Conservation (phyloP, 2,888 invertebrate species). For the Fragum fragum region DNA sequence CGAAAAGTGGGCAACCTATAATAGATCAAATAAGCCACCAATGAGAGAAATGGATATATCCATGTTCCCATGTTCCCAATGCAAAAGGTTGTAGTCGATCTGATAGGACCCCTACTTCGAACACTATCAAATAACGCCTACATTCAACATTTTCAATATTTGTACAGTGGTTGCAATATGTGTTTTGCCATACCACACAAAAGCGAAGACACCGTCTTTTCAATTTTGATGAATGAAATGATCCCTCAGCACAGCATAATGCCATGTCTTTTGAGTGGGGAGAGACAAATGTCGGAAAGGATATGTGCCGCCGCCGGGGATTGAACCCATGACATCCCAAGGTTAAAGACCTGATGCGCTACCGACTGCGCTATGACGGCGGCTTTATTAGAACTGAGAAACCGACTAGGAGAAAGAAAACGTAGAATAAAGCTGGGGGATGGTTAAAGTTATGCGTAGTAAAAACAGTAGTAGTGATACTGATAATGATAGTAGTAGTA, state of each 20-base stretch:
- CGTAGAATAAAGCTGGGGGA: constrained; percentile 7
- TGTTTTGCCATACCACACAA: constrained; percentile 32
- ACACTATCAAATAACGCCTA: constrained; percentile 47
- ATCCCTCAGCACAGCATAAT: constrained; percentile 35
- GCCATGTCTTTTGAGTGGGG: constrained; percentile 35
- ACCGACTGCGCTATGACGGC: no score
- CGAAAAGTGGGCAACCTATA: constrained; percentile 35
- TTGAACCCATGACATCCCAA: no score
- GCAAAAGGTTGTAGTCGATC: constrained; percentile 39
- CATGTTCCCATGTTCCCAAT: constrained; percentile 40
- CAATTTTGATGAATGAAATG: constrained; percentile 18
- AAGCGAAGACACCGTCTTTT: constrained; percentile 13
- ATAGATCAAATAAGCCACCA: constrained; percentile 26
- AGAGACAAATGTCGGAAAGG: no score
- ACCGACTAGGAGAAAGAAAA: constrained; percentile 3
- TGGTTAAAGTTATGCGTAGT: background rate
- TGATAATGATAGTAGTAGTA: background rate
- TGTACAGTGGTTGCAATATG: constrained; percentile 29
- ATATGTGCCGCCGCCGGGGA: no score
- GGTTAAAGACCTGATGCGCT: no score
- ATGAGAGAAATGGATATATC: constrained; percentile 59
- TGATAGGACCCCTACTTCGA: constrained; percentile 40
- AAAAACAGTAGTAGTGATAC: background rate
- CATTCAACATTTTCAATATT: constrained; percentile 32
- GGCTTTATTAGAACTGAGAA: constrained; percentile 23